These are phyloP conservation scores for Melieria crassipennis DNA, from an alignment of 2,888 invertebrate species.

Conservation along the genomic window DNA sequence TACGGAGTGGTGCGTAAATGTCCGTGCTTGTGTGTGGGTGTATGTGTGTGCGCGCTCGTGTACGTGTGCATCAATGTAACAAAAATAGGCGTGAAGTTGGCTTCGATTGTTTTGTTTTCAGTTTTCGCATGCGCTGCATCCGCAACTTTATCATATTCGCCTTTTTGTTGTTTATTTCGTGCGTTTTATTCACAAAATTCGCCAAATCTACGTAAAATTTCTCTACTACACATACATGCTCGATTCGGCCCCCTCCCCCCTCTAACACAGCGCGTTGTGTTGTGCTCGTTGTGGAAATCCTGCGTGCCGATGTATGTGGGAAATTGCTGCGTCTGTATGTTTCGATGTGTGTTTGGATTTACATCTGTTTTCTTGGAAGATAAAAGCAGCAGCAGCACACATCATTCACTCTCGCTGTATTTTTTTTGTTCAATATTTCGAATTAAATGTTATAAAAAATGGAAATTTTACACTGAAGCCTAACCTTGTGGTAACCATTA, in stretches of 20 bases:
- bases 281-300: slow-evolving; percentile 2
- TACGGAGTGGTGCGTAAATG: background rate
- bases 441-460: too few species aligned
- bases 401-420: too few species aligned
- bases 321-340: background rate
- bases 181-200: slow-evolving; percentile 25
- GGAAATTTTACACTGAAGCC: too few species aligned
- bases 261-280: background rate
- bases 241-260: background rate
- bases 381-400: slow-evolving; percentile 1
- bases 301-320: background rate
- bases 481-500: too few species aligned
- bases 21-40: background rate
- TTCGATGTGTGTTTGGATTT: slow-evolving; percentile 10
- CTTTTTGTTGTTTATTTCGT: slow-evolving; percentile 13
- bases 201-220: slow-evolving; percentile 49
- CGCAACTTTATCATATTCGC: slow-evolving; percentile 14
- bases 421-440: too few species aligned
- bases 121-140: slow-evolving; percentile 37
- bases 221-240: slow-evolving; percentile 59
- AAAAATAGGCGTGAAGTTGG: slow-evolving; percentile 37
- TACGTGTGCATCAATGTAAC: slow-evolving; percentile 17
- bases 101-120: slow-evolving; percentile 41
- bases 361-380: slow-evolving; percentile 31
- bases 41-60: background rate